Evolutionary conservation across 1,140 invertebrate genomes (phyloP).

Genomic region (Dreissena rostriformis): DNA sequence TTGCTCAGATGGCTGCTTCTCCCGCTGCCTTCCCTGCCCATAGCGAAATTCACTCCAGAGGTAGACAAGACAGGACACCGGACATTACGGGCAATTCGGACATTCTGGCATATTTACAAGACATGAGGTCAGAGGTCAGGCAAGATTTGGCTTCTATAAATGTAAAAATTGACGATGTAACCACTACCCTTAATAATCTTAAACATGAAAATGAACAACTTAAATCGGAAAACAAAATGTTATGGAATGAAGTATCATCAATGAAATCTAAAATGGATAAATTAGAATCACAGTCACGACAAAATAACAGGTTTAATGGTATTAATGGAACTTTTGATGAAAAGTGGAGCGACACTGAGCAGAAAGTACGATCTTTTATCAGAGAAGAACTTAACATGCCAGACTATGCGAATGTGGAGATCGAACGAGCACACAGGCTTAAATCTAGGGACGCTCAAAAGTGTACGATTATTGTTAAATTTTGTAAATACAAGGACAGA

Average conservation of each 20-base stretch:
- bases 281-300: constrained; percentile 10
- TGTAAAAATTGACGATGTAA: constrained; percentile 23
- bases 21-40: neutral
- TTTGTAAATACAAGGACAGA: constrained; percentile 4
- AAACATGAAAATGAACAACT: constrained; percentile 16
- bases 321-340: constrained; percentile 3
- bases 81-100: neutral
- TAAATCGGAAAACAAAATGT: constrained; percentile 9
- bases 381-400: constrained; percentile 12
- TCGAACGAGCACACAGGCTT: neutral
- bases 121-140: constrained; percentile 16
- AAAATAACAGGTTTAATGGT: constrained; percentile 8
- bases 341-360: constrained; percentile 5
- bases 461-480: constrained; percentile 7
- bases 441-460: neutral
- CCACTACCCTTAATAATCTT: neutral
- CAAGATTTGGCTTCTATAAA: constrained; percentile 15
- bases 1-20: too few relatives aligned
- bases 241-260: neutral
- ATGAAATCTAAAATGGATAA: constrained; percentile 14
- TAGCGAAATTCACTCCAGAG: neutral
- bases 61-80: too few relatives aligned
- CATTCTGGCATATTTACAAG: constrained; percentile 7
- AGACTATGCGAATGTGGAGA: neutral
- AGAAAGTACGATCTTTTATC: constrained; percentile 11